These are phyloP conservation scores for Rhinopomastus cyanomelas DNA, from an alignment of 2,113 vertebrate genomes.

Conservation along the genomic window DNA sequence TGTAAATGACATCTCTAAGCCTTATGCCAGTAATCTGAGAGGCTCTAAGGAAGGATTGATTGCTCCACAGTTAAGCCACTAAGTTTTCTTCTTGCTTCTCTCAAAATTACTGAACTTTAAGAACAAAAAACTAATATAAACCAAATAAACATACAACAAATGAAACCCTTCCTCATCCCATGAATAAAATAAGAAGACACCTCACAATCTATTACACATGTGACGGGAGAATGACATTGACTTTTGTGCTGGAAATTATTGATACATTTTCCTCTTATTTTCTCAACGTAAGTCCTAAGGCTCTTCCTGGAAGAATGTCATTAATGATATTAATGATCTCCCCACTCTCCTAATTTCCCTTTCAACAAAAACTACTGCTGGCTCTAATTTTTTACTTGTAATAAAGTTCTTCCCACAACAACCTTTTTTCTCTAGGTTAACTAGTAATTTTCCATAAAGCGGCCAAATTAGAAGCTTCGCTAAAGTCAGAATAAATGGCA, in stretches of 20 bases:
- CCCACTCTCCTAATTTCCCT: constrained; percentile 13
- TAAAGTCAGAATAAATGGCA: neutral
- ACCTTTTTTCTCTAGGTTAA: neutral
- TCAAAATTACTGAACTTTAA: neutral
- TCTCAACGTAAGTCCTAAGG: neutral
- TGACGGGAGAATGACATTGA: neutral
- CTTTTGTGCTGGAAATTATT: neutral
- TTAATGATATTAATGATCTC: constrained; percentile 30
- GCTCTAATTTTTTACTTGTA: neutral
- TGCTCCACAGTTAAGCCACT: neutral
- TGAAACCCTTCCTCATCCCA: neutral
- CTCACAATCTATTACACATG: neutral
- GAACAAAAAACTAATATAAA: neutral
- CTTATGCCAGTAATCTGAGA: neutral
- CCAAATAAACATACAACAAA: neutral
- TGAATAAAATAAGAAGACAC: neutral
- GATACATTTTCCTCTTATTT: neutral
- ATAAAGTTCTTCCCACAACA: neutral
- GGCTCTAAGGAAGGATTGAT: neutral
- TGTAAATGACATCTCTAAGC: neutral
- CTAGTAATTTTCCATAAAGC: neutral
- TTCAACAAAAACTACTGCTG: neutral
- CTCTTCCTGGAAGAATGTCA: constrained; percentile 22
- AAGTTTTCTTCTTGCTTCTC: neutral
- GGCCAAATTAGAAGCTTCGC: neutral